phyloP scores from a whole-genome alignment of 2,113 vertebrate species.

The Arizona elegans region DNA sequence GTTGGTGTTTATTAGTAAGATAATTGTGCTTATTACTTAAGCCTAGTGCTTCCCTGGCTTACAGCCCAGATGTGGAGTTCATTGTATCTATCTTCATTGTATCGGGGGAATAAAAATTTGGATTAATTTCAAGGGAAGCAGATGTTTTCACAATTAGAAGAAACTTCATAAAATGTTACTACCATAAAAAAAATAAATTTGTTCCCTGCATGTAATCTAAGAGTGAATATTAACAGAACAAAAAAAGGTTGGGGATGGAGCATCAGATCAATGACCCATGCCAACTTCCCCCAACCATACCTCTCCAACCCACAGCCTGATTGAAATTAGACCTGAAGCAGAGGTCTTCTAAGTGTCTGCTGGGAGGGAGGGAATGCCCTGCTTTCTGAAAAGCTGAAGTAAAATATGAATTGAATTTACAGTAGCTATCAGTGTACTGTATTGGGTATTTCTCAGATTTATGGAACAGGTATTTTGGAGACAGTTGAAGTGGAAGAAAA shows the following conservation, averaged over 20 bases:
- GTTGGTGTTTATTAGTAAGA: conserved; percentile 61
- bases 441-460: not conserved
- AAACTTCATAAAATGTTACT: conserved; percentile 29
- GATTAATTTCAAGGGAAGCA: conserved; percentile 55
- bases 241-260: not conserved
- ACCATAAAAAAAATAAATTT: not conserved
- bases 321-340: not conserved
- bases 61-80: conserved; percentile 56
- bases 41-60: conserved; percentile 46
- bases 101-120: conserved; percentile 40
- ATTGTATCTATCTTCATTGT: conserved; percentile 36
- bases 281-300: not conserved
- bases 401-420: not conserved
- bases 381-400: not conserved
- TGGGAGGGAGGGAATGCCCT: not conserved
- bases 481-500: not conserved
- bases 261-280: not conserved
- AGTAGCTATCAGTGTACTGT: not conserved
- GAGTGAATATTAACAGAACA: not conserved
- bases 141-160: conserved; percentile 49
- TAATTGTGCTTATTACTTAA: conserved; percentile 64
- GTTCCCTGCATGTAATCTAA: not conserved
- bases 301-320: not conserved
- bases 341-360: not conserved
- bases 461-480: not conserved